Base-by-base conservation (phyloP, 2,113 vertebrate species). In the Calidris pugnax region DNA sequence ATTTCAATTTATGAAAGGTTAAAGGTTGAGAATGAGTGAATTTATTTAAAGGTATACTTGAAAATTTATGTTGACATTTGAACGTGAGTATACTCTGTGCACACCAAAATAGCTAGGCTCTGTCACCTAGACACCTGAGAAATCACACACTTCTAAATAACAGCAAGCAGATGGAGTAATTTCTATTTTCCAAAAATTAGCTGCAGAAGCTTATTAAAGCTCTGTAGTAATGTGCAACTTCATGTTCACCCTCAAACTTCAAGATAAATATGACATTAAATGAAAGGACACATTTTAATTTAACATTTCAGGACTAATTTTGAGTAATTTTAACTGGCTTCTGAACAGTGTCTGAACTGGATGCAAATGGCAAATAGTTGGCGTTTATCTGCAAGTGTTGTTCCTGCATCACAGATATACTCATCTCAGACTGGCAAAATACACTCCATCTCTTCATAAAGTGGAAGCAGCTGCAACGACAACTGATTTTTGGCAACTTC, bases 261-360 rank as follows among this genome's bases (percentile, higher is more conserved):
- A 81, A 45, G 45, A 90, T 82, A 95, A 96, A 93, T 94, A 85
- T 92, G 95, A 91, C 94, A 96, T 94, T 96, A 96, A 90, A 89
- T 79, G 48, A 95, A 97, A 97, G 97, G 95, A 97, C 92, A 89
- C 48, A 93, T 96, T 97, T 94, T 87, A 89, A 97, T 94, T 48
- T 93, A 96, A 94, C 94, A 96, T 97, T 96, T 97, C 64, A 69
- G 71, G 92, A 76, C 37, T 92, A 93, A 96, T 89, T 87, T 94
- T 92, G 60, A 62, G 53, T 95, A 75, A 96, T 94, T 97, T 93
- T 77, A 91, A 76, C 95, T 69, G 71, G 80, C 93, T 96, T 94
- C 64, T 88, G 85, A 96, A 72, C 77, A 85, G 62, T 48, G 95
- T 96, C 92, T 96, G 86, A 95, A 95, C 94, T 87, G 86, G 90